These are phyloP conservation scores for Myrmecophaga tridactyla DNA, from an alignment of 2,113 vertebrate genomes.

Conservation along the genomic window DNA sequence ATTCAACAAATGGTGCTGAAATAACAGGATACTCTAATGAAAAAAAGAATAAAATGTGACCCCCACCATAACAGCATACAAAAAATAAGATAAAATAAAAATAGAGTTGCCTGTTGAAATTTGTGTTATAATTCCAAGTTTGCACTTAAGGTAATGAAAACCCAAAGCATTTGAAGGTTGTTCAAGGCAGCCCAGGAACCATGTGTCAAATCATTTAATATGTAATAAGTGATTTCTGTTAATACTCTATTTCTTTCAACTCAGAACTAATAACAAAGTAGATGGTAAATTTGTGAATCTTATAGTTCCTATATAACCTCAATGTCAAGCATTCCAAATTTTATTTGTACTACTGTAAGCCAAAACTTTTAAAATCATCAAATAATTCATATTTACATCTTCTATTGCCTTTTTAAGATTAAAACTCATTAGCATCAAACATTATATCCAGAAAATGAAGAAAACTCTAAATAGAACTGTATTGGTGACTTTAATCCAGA, in stretches of 20 bases:
- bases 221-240: neutral
- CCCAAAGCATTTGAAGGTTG: neutral
- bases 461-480: neutral
- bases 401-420: neutral
- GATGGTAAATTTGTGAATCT: neutral
- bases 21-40: no score
- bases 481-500: neutral
- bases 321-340: neutral
- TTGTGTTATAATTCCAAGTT: neutral
- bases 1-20: no score
- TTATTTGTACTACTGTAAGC: neutral
- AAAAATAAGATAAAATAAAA: no score
- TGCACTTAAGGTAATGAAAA: neutral
- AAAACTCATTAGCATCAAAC: neutral
- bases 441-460: neutral
- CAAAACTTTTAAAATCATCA: neutral
- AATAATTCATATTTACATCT: neutral
- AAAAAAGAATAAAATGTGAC: no score
- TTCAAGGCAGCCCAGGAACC: neutral
- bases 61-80: no score
- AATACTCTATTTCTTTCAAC: neutral
- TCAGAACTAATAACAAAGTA: neutral
- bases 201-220: neutral
- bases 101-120: neutral
- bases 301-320: neutral